A percentile compares a stretch with the other conserved stretches of the same genome.
phyloP scores from a whole-genome alignment of 1,140 invertebrate species.

The Chironomus striatipennis region DNA sequence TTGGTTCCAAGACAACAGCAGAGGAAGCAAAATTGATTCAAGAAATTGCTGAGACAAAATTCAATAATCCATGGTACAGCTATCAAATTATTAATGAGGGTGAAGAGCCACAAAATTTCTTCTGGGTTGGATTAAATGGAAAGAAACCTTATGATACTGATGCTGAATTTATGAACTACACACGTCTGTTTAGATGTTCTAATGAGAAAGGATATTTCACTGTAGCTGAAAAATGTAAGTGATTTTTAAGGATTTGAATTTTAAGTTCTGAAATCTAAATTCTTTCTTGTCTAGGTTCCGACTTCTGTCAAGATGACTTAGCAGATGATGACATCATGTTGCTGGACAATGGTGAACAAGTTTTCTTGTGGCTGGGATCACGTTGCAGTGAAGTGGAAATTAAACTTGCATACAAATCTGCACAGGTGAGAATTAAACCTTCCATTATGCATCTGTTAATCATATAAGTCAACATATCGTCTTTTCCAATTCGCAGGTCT shows the following conservation, averaged over 20 bases:
- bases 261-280: no score
- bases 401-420: conserved; percentile 96
- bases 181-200: conserved; percentile 93
- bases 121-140: conserved; percentile 92
- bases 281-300: conserved; percentile 57
- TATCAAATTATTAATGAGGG: conserved; percentile 84
- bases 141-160: conserved; percentile 86
- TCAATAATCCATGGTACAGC: conserved; percentile 81
- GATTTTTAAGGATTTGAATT: not conserved
- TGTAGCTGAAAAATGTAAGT: conserved; percentile 90
- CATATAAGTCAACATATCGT: conserved; percentile 24
- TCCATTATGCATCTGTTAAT: conserved; percentile 10
- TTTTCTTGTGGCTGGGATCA: conserved; percentile 96
- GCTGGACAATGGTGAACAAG: conserved; percentile 94
- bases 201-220: conserved; percentile 99
- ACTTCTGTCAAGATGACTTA: conserved; percentile 99
- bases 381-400: conserved; percentile 97
- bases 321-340: conserved; percentile 99
- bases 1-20: conserved; percentile 79
- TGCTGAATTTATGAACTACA: conserved; percentile 90
- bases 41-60: conserved; percentile 91
- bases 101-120: conserved; percentile 98
- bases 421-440: conserved; percentile 59
- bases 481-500: conserved; percentile 57
- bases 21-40: conserved; percentile 84